Conservation (phyloP, 2,888 invertebrate species). For the Drosophila nigricruria region DNA sequence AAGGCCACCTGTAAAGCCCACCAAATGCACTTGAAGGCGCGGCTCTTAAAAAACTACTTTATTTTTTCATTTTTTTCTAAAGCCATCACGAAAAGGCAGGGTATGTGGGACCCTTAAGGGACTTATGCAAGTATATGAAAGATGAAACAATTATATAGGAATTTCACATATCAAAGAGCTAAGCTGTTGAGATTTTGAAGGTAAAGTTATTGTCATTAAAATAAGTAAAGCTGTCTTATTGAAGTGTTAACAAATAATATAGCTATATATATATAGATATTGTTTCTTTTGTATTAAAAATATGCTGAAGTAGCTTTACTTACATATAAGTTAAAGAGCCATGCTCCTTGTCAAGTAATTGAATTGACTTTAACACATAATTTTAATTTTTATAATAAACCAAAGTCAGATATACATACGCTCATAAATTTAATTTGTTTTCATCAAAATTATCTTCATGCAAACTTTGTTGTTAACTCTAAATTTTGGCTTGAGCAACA, state of each 20-base stretch:
- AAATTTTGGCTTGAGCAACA: too few relatives aligned
- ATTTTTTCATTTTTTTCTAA: neutral
- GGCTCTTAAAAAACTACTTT: slow-evolving; percentile 11
- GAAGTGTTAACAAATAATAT: neutral
- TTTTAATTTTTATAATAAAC: too few relatives aligned
- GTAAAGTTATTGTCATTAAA: too few relatives aligned
- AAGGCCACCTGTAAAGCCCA: slow-evolving; percentile 34
- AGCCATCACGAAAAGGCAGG: neutral
- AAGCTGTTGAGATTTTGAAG: neutral
- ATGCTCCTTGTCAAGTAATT: neutral
- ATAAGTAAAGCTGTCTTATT: too few relatives aligned
- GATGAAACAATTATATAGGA: neutral
- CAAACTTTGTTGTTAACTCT: neutral
- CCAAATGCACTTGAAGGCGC: slow-evolving; percentile 52
- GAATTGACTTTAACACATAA: too few relatives aligned
- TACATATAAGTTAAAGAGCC: neutral
- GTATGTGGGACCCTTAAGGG: neutral
- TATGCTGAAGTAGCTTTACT: neutral
- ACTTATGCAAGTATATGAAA: neutral
- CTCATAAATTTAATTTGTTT: neutral
- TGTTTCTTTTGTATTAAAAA: neutral
- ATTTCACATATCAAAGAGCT: neutral
- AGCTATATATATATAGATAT: neutral
- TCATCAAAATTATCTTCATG: neutral
- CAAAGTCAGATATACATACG: neutral